Percentiles rank a stretch among this genome's conserved stretches.
Conservation (phyloP, 2,888 invertebrate genomes). For the Poecilobothrus nobilitatus region DNA sequence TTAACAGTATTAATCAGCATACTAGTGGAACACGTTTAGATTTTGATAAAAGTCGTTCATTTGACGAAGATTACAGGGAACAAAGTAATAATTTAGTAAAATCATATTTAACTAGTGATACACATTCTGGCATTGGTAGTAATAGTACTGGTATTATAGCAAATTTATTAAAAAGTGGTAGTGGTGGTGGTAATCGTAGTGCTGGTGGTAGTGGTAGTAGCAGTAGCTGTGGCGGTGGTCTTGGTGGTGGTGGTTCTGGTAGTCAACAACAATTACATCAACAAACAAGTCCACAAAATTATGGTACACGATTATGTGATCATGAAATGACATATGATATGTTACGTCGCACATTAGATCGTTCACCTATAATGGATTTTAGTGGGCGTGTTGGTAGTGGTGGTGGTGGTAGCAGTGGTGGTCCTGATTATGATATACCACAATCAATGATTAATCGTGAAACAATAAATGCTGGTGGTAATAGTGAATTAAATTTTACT, state of each 20-base stretch:
- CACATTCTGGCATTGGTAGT: slow-evolving; percentile 14
- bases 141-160: slow-evolving; percentile 15
- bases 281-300: slow-evolving; percentile 40
- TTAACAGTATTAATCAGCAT: slow-evolving; percentile 19
- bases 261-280: slow-evolving; percentile 26
- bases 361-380: slow-evolving; percentile 42
- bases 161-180: slow-evolving; percentile 12
- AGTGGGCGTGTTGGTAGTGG: slow-evolving; percentile 8
- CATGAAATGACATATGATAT: slow-evolving; percentile 43
- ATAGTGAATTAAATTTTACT: slow-evolving; percentile 40
- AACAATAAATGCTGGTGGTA: slow-evolving; percentile 38
- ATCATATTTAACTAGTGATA: slow-evolving; percentile 2
- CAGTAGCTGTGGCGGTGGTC: slow-evolving; percentile 15
- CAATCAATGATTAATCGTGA: slow-evolving; percentile 34
- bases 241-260: slow-evolving; percentile 16
- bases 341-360: slow-evolving; percentile 36
- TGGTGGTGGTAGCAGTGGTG: not conserved
- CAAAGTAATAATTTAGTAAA: slow-evolving; percentile 31
- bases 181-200: slow-evolving; percentile 20
- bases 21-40: slow-evolving; percentile 31
- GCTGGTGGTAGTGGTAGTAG: slow-evolving; percentile 18
- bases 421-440: slow-evolving; percentile 36
- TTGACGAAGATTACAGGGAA: slow-evolving; percentile 42
- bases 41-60: slow-evolving; percentile 42
- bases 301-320: slow-evolving; percentile 42